Conservation (phyloP, 2,888 invertebrate species). For the Dicranocentrus wangi region DNA sequence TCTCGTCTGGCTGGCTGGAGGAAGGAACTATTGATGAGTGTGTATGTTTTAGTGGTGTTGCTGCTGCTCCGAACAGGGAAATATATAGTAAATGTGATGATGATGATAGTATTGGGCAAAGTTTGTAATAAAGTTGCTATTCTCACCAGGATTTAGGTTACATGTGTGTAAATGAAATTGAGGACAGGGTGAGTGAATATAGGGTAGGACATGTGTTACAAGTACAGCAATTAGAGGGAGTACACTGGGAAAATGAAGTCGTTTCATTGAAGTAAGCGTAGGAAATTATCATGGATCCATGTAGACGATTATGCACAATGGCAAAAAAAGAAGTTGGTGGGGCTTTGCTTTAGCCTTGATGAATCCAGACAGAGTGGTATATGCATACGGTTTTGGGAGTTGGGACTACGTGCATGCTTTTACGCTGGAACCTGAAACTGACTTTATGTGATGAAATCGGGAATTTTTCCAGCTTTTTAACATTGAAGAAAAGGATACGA, state of each 20-base stretch:
- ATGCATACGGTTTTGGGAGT: too few relatives aligned
- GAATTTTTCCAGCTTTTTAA: not conserved
- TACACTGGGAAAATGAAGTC: slow-evolving; percentile 3
- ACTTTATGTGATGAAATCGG: not conserved
- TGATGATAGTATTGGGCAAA: not conserved
- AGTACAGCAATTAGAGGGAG: not conserved
- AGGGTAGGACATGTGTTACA: too few relatives aligned
- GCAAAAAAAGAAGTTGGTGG: not conserved
- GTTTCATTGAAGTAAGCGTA: not conserved
- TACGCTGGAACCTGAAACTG: too few relatives aligned
- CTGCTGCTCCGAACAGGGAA: slow-evolving; percentile 3
- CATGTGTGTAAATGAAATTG: not conserved
- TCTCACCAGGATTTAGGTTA: not conserved
- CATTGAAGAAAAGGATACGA: too few relatives aligned
- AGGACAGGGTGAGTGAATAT: too few relatives aligned
- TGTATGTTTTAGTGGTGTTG: not conserved
- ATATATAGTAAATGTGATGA: not conserved
- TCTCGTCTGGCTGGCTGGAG: too few relatives aligned
- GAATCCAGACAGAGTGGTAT: too few relatives aligned
- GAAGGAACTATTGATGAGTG: not conserved
- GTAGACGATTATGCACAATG: not conserved
- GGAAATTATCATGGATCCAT: not conserved
- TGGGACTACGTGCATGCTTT: too few relatives aligned
- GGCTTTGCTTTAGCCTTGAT: too few relatives aligned
- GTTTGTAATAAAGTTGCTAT: slow-evolving; percentile 8